phyloP scores from a whole-genome alignment of 2,888 invertebrate genomes.

The Conomelus anceps region DNA sequence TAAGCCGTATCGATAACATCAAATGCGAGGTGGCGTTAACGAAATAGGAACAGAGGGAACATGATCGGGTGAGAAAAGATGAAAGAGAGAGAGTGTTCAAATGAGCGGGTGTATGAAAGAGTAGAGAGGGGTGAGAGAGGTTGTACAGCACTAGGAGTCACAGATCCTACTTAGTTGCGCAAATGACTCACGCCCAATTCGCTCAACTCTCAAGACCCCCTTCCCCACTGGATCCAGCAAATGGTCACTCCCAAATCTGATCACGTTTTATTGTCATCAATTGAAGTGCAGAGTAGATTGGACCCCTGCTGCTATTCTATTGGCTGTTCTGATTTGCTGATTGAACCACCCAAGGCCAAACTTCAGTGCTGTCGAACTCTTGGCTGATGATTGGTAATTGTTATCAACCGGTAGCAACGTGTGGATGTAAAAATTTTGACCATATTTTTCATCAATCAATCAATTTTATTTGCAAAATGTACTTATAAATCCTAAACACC shows the following conservation, averaged over 20 bases:
- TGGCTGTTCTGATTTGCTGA: background rate
- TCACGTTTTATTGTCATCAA: background rate
- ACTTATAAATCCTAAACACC: too few relatives aligned
- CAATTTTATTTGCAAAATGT: too few relatives aligned
- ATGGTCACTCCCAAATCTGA: background rate
- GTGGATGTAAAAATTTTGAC: too few relatives aligned
- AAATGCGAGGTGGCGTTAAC: background rate
- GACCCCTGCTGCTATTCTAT: background rate
- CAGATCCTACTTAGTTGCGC: background rate
- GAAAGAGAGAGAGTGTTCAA: background rate
- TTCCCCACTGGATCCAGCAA: background rate
- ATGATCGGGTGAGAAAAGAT: background rate
- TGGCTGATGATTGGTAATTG: background rate
- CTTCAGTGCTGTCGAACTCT: background rate
- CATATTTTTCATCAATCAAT: too few relatives aligned
- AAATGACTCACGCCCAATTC: background rate
- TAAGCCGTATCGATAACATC: background rate
- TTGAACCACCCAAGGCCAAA: background rate
- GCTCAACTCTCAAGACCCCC: background rate
- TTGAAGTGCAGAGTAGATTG: background rate
- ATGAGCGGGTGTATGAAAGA: background rate
- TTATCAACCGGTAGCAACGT: background rate
- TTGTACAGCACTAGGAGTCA: background rate
- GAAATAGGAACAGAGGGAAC: background rate
- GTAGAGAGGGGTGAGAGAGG: background rate